Base-by-base conservation (phyloP, 2,113 vertebrate species). In the Pampusana beccarii region DNA sequence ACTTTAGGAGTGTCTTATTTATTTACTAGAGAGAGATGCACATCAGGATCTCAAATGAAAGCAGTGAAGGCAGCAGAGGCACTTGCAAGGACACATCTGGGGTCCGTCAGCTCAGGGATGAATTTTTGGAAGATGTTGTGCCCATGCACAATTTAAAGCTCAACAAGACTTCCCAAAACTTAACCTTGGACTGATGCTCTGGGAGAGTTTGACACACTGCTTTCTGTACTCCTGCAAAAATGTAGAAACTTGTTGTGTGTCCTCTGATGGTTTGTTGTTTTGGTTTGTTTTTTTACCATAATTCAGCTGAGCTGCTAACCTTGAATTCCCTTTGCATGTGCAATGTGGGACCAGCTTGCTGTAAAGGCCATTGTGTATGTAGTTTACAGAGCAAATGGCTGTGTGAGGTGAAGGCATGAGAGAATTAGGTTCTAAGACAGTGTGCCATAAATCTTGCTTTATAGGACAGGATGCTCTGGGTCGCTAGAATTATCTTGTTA, bases 401-500 rank as follows among this genome's bases (percentile, higher is more conserved):
- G 42, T 58, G 82, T 73, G 56, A 86, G 60, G 85, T 78, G 75
- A 88, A 78, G 56, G 44, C 67, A 77, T 58, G 57, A 88, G 80
- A 65, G 85, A 91, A 93, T 94, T 93, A 93, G 53, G 57, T 75
- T 71, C 80, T 71, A 69, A 95, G 72, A 78, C 88, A 94, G 65
- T 25, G 24, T 61, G 44, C 65, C 54, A 84, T 95, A 96, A 95
- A 95, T 96, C 92, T 92, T 93, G 40, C 46, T 93, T 94, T 95
- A 88, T 57, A 95, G 61, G 80, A 85, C 80, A 87, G 88, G 50
- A 75, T 93, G n/a, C 54, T 94, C 62, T 87, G 57, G n/a, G 70
- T 79, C 1, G 0, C 61, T n/a, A 58, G 86, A 91, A 92, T 92
- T 75, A 85, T 65, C 65, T 80, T 93, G 83, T 94, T 93, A 85